Evolutionary conservation across 2,888 invertebrate species (phyloP).

Genomic region (Anticlea derivata): DNA sequence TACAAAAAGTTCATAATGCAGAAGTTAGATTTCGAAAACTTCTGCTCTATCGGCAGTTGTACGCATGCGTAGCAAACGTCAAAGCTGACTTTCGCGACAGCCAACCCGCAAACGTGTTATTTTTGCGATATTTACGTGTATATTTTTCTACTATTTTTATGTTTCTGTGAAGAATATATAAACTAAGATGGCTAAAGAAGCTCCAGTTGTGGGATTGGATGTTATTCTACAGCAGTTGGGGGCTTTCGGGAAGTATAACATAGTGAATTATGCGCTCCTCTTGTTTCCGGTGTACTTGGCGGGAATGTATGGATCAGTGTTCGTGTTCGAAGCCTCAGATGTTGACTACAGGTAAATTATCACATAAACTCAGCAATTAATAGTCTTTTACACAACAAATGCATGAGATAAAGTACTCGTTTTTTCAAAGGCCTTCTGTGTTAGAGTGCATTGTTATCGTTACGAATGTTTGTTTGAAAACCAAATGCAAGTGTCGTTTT

Average conservation of each 20-base stretch:
- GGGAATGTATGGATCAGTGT: constrained; percentile 73
- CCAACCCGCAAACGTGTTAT: constrained; percentile 22
- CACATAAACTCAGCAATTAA: no score
- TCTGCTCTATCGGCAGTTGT: background rate
- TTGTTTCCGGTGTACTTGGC: constrained; percentile 73
- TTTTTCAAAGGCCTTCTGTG: no score
- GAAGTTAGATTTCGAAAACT: background rate
- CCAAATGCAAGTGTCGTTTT: constrained; percentile 8
- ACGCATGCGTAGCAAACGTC: constrained; percentile 34
- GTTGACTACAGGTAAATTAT: constrained; percentile 69
- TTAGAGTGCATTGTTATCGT: background rate
- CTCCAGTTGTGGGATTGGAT: constrained; percentile 56
- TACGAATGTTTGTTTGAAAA: background rate
- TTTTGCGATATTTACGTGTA: constrained; percentile 5
- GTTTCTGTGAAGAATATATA: constrained; percentile 38
- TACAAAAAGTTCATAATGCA: constrained; percentile 6
- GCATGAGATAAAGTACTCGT: no score
- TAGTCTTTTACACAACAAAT: no score
- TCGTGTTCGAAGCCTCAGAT: constrained; percentile 72
- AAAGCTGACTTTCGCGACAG: constrained; percentile 23
- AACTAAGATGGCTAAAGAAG: constrained; percentile 55
- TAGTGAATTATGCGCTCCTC: constrained; percentile 69
- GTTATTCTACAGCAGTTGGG: constrained; percentile 65
- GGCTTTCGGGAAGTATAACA: constrained; percentile 69
- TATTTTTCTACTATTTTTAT: constrained; percentile 29